phyloP scores from a whole-genome alignment of 1,140 invertebrate genomes.

The Popillia japonica region DNA sequence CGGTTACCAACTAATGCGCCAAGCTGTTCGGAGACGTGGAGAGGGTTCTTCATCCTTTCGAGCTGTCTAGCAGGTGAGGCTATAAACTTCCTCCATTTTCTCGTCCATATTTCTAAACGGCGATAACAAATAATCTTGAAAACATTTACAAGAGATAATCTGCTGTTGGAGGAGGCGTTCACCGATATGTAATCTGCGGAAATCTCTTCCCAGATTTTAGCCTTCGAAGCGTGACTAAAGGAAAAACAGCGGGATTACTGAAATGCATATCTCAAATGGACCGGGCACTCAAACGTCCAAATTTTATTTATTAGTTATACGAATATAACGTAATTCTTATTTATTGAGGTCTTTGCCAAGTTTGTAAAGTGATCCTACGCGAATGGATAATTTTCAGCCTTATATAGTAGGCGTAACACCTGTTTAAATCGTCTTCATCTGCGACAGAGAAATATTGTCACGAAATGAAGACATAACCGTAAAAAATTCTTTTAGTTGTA shows the following conservation, averaged over 20 bases:
- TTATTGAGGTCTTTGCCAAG: not conserved
- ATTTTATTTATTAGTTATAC: conserved; percentile 25
- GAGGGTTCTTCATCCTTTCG: conserved; percentile 60
- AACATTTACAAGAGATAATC: too few species aligned
- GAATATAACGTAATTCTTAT: not conserved
- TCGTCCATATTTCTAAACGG: too few species aligned
- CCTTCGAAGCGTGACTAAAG: conserved; percentile 27
- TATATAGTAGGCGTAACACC: not conserved
- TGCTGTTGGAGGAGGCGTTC: too few species aligned
- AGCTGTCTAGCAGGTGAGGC: conserved; percentile 60
- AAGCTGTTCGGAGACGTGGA: conserved; percentile 63
- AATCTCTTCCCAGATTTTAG: not conserved
- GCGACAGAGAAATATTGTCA: not conserved
- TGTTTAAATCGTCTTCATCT: not conserved
- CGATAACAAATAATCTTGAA: too few species aligned
- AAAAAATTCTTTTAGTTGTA: not conserved
- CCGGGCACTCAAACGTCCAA: not conserved
- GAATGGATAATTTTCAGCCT: not conserved
- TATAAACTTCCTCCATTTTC: not conserved
- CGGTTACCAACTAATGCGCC: conserved; percentile 59
- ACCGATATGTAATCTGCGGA: conserved; percentile 12
- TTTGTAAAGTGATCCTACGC: conserved; percentile 10
- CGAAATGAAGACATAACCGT: not conserved
- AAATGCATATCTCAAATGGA: not conserved
- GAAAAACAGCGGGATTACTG: conserved; percentile 29